phyloP scores from a whole-genome alignment of 2,113 vertebrate species.

The Piprites chloris region DNA sequence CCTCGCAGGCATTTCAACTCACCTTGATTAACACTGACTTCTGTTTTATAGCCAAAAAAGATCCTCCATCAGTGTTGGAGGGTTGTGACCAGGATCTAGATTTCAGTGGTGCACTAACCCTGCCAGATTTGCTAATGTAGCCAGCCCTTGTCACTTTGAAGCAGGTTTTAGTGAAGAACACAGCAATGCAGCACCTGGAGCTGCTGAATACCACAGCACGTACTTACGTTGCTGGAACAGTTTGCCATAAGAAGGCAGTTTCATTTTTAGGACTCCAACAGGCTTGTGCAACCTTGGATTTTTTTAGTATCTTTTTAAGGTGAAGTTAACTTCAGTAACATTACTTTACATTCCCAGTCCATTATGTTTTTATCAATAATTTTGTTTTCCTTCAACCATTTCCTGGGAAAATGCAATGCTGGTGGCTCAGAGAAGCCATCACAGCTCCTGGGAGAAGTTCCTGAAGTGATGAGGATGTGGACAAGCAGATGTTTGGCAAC shows the following conservation, averaged over 20 bases:
- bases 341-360: not conserved
- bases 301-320: not conserved
- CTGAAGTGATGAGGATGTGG: rapidly evolving
- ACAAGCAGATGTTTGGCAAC: not conserved
- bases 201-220: not conserved
- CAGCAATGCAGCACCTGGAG: not conserved
- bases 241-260: not conserved
- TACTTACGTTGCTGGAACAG: not conserved
- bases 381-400: not conserved
- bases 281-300: not conserved
- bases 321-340: not conserved
- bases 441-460: not conserved
- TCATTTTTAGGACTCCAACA: not conserved
- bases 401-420: not conserved
- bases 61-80: not conserved
- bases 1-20: not conserved
- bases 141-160: not conserved
- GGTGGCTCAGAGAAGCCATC: not conserved
- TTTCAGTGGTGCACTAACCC: not conserved
- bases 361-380: not conserved
- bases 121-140: not conserved
- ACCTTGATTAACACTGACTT: not conserved
- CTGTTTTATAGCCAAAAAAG: not conserved
- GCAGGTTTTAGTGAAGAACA: not conserved
- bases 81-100: not conserved